A percentile compares a stretch with the other conserved stretches of the same genome.
Evolutionary conservation across 1,140 invertebrate species (phyloP).

Genomic region (Euborellia annulipes): DNA sequence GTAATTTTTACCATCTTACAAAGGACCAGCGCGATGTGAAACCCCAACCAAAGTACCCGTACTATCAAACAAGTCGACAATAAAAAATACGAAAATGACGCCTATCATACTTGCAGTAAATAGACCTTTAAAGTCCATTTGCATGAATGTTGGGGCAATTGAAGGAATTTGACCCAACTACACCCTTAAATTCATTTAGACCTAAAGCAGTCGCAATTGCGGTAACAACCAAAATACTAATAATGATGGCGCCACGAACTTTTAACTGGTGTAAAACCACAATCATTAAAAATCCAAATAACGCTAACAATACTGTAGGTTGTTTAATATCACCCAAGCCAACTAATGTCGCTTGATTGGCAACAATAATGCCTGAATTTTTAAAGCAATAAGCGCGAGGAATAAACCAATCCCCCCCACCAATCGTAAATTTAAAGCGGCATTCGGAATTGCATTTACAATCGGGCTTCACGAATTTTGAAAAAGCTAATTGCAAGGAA

Average conservation of each 20-base stretch:
- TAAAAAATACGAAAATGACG: neutral
- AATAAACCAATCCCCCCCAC: neutral
- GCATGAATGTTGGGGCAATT: neutral
- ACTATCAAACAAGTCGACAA: neutral
- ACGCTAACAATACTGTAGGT: neutral
- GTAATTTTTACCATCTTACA: neutral
- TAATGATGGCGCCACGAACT: neutral
- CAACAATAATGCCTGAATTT: neutral
- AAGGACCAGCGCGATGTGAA: neutral
- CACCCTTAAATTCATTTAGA: no score
- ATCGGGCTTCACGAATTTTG: no score
- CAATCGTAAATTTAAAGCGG: no score
- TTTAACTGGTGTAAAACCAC: neutral
- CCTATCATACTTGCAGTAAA: neutral
- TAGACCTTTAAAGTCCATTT: neutral
- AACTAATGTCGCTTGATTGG: neutral
- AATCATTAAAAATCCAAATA: neutral
- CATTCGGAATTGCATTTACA: no score
- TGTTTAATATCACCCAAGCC: neutral
- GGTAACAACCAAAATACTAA: neutral
- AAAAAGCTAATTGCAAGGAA: no score
- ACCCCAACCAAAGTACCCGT: neutral
- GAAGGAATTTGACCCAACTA: no score
- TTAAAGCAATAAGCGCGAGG: neutral
- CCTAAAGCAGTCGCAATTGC: no score